These are phyloP conservation scores for Acanthopagrus latus DNA, from an alignment of 2,797 vertebrate genomes.

Conservation along the genomic window DNA sequence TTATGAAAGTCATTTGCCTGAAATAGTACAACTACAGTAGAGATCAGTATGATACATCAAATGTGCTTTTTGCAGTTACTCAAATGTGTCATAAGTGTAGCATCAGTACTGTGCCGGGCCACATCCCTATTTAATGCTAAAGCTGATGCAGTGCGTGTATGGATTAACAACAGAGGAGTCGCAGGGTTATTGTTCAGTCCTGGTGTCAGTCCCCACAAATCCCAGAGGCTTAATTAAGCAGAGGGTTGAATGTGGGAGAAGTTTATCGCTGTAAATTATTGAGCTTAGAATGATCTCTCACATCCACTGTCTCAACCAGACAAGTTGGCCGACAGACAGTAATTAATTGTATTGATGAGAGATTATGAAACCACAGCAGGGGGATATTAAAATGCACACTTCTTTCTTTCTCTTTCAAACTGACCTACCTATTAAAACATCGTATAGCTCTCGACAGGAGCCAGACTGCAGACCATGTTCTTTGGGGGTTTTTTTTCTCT, in stretches of 20 bases:
- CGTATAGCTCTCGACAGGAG: slow-evolving; percentile 51
- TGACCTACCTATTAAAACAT: slow-evolving; percentile 46
- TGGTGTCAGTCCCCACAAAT: slow-evolving; percentile 55
- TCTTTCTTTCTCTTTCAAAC: slow-evolving; percentile 30
- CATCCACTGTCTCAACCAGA: slow-evolving; percentile 59
- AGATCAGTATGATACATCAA: background rate
- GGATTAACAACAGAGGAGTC: slow-evolving; percentile 32
- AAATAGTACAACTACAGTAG: background rate
- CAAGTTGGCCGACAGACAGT: slow-evolving; percentile 62
- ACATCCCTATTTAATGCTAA: slow-evolving; percentile 1
- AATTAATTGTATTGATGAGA: slow-evolving; percentile 67
- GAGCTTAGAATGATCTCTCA: slow-evolving; percentile 64
- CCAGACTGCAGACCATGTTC: slow-evolving; percentile 69
- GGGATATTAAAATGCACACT: slow-evolving; percentile 33
- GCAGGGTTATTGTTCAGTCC: slow-evolving; percentile 30
- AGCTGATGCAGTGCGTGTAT: background rate
- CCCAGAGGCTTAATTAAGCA: slow-evolving; percentile 75
- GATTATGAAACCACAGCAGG: slow-evolving; percentile 58
- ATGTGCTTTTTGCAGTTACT: background rate
- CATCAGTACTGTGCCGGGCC: background rate
- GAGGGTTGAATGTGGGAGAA: slow-evolving; percentile 56
- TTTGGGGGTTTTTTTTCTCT: slow-evolving; percentile 75
- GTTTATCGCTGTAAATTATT: slow-evolving; percentile 72
- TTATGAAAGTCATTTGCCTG: background rate
- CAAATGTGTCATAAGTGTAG: background rate